Conservation (phyloP, 2,113 vertebrate genomes). For the Lagenorhynchus albirostris region DNA sequence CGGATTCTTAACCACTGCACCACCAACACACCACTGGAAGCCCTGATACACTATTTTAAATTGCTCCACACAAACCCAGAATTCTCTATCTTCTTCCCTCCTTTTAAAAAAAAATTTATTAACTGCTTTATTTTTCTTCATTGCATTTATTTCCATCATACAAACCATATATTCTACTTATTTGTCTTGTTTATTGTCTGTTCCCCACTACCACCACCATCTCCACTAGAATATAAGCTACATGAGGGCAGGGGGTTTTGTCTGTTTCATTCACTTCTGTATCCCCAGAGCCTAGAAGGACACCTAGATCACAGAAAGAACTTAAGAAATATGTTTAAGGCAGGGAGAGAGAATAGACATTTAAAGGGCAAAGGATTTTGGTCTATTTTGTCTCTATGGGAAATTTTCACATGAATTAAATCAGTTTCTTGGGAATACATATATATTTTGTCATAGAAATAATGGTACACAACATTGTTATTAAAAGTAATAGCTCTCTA, state of each 20-base stretch:
- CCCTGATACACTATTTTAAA: neutral
- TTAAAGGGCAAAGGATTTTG: neutral
- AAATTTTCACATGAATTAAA: neutral
- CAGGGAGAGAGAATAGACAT: neutral
- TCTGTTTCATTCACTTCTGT: neutral
- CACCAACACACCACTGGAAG: no score
- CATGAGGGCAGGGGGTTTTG: neutral
- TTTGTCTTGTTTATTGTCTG: neutral
- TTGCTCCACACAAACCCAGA: neutral
- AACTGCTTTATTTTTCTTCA: neutral
- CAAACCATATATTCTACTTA: neutral
- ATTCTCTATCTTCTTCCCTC: neutral
- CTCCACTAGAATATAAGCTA: neutral
- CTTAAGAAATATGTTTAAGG: neutral
- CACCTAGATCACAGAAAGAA: neutral
- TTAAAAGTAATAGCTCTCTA: neutral
- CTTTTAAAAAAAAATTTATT: neutral
- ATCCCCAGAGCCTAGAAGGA: neutral
- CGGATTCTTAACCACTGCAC: no score
- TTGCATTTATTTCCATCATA: neutral
- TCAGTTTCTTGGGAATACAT: neutral
- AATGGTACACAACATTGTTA: neutral
- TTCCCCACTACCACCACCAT: neutral
- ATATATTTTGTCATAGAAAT: slow-evolving; percentile 27
- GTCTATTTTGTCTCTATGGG: neutral